Conservation (phyloP, 1,140 invertebrate genomes). For the Drosophila leontia region DNA sequence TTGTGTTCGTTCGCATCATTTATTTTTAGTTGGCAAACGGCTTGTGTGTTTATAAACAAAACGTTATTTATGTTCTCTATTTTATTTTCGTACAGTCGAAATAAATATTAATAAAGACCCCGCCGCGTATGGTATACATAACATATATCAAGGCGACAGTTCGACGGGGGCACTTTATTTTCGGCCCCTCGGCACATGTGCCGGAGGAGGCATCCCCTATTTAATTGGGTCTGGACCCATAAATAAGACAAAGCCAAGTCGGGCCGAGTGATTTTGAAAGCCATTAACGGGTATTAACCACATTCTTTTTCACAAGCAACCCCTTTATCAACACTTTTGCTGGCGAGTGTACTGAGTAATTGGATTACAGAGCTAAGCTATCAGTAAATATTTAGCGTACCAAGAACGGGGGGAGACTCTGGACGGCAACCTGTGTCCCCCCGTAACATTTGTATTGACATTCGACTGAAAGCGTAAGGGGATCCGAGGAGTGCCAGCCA, state of each 20-base stretch:
- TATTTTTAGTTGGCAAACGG: conserved; percentile 64
- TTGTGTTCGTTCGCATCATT: conserved; percentile 27
- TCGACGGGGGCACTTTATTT: conserved; percentile 55
- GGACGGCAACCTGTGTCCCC: conserved; percentile 28
- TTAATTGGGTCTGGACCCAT: conserved; percentile 55
- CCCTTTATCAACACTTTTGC: conserved; percentile 16
- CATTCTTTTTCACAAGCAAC: conserved; percentile 14
- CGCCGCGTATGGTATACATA: conserved; percentile 15
- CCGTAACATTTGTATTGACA: conserved; percentile 40
- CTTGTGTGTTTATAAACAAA: conserved; percentile 72
- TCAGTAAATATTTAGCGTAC: conserved; percentile 47
- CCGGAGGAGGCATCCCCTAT: conserved; percentile 2
- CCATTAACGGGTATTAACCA: conserved; percentile 49
- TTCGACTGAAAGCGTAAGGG: conserved; percentile 60
- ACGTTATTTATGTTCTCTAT: conserved; percentile 64
- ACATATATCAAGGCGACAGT: conserved; percentile 44
- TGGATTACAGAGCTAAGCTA: conserved; percentile 48
- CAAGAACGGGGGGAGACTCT: conserved; percentile 5
- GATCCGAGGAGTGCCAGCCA: conserved; percentile 38
- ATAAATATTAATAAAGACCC: conserved; percentile 72
- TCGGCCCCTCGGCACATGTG: conserved; percentile 48
- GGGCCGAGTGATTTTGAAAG: conserved; percentile 46
- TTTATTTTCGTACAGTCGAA: conserved; percentile 61
- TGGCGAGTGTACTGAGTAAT: conserved; percentile 28
- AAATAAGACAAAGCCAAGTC: conserved; percentile 27